Base-by-base conservation (phyloP, 2,113 vertebrate genomes). In the Chionis minor region DNA sequence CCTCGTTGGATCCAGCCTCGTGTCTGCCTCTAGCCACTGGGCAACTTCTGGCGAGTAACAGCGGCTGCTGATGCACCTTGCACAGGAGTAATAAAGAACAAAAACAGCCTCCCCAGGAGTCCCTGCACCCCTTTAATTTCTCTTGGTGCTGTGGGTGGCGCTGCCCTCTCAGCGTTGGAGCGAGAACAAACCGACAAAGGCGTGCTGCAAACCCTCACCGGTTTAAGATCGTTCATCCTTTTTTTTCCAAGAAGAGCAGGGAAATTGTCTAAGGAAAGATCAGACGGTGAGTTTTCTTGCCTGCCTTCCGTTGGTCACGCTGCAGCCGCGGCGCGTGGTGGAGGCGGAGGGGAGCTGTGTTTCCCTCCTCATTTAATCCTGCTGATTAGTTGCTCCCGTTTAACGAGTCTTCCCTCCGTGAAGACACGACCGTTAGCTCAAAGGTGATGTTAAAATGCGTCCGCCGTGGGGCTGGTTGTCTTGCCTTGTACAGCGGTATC, bases 351-450 rank as follows among this genome's bases (percentile, higher is more conserved):
- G 47, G 28, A 62, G 14, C 56, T 51, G 24, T 38, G 9, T 49
- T 86, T 58, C 44, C 42, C 42, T 58, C 38, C 28, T 35, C 10
- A 11, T 65, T 80, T 72, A 54, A 51, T 73, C 45, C 19, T 23
- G 6, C 21, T 1, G 3, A 22, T 54, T 1, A 33, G 26, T 56
- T 80, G 35, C 17, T 72, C n/a, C 15, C 4, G 0, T 47, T 19
- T 10, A 14, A 22, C 20, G 59, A 51, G 24, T 38, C 88, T 72
- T 63, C 32, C 49, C 61, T 42, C 47, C 55, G 56, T 12, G n/a
- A 58, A 77, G 72, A 30, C 26, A 6, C 21, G 47, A 13, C 47
- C n/a, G 83, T 54, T 19, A 56, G 45, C 69, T 86, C 1, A 1
- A 51, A 66, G 67, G 42, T 26, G 49, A 12, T 44, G 66, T 42